Evolutionary conservation across 1,140 invertebrate genomes (phyloP).

Genomic region (Telenomus remus): DNA sequence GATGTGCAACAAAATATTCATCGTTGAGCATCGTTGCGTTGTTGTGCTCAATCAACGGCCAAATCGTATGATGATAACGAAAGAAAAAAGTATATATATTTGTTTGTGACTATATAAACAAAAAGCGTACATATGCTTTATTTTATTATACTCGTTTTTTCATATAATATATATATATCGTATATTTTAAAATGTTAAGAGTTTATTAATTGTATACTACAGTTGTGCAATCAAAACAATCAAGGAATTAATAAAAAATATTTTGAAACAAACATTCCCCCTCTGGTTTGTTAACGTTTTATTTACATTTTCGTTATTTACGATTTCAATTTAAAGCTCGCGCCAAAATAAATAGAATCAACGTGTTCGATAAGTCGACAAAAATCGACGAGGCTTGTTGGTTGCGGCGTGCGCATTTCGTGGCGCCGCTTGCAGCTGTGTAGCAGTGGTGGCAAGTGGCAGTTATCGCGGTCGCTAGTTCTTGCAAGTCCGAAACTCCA

Average conservation of each 20-base stretch:
- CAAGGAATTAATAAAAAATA: conserved; percentile 39
- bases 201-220: conserved; percentile 30
- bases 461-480: conserved; percentile 4
- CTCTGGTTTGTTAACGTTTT: too few species aligned
- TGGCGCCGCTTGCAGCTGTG: neutral
- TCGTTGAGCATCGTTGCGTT: conserved; percentile 52
- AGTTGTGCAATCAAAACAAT: conserved; percentile 24
- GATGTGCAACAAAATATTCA: conserved; percentile 8
- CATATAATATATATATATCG: conserved; percentile 40
- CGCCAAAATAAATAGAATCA: too few species aligned
- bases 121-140: conserved; percentile 34
- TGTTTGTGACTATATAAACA: conserved; percentile 29
- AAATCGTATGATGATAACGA: conserved; percentile 22
- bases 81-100: conserved; percentile 26
- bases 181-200: conserved; percentile 24
- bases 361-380: neutral
- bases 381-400: neutral
- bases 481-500: conserved; percentile 14
- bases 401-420: conserved; percentile 2
- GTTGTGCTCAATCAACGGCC: conserved; percentile 51
- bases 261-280: conserved; percentile 43
- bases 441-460: neutral
- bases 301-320: too few species aligned
- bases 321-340: too few species aligned
- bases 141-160: conserved; percentile 57